Evolutionary conservation across 1,140 invertebrate species (phyloP), one percentile per base, ranked within the genome.

Genomic region (Saccostrea cuccullata): DNA sequence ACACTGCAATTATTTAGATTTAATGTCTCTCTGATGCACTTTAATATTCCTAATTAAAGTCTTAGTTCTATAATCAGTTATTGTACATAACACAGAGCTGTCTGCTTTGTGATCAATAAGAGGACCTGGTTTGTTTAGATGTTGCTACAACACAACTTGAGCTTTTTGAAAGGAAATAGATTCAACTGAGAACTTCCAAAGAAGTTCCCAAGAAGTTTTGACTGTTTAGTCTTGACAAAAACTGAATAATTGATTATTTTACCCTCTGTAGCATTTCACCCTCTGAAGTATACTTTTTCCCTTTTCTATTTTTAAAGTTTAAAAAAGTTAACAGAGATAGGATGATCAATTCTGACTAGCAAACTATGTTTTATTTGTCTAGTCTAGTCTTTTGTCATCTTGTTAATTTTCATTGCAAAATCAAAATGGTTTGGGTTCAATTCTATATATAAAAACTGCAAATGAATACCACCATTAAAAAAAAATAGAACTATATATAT

Each of bases 61-160:
- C n/a, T 20, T 64, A 64, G 58, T 20, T 64, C 58, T 20, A 64
- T n/a, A 20, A n/a, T 20, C 20, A 60, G 13, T 13, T 17, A 64
- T 17, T 64, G 15, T 20, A 17, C n/a, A n/a, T 20, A 2, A 2
- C 17, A 64, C 58, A n/a, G 5, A 20, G 12, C 58, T 60, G 13
- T 60, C 67, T 26, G 13, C 5, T 2, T 77, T 77, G 23, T 77
- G 70, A 77, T 77, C 70, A 77, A 77, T 77, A 11, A 12, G 15
- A 26, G 70, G 26, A 30, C 30, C 30, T 26, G 26, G 70, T 77
- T 77, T 77, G 70, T 77, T 77, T 77, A 26, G 70, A 77, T 30
- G 70, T 77, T 77, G 70, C 70, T 30, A 77, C 70, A 77, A 77
- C 70, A 77, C 30, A 17, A 36, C 11, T 11, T 30, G 17, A 64